A percentile compares a stretch with the other conserved stretches of the same genome.
phyloP scores from a whole-genome alignment of 2,888 invertebrate genomes.

The Lithodes maja region DNA sequence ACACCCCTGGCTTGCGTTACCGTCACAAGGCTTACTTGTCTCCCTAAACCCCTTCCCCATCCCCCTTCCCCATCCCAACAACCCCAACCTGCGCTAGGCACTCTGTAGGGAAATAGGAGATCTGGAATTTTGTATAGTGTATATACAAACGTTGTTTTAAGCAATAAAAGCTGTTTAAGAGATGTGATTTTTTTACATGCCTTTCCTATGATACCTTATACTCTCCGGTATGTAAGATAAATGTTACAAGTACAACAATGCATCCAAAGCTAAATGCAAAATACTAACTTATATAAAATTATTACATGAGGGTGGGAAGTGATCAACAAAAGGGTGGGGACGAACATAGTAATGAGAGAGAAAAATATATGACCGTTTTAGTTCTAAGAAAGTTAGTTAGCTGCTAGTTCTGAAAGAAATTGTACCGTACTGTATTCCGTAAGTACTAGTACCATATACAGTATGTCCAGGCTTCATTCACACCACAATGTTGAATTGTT shows the following conservation, averaged over 20 bases:
- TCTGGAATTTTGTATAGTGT: slow-evolving; percentile 67
- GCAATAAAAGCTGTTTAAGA: slow-evolving; percentile 69
- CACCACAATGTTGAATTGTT: too few relatives aligned
- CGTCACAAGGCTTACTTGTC: slow-evolving; percentile 65
- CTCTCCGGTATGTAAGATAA: not conserved
- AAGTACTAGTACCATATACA: too few relatives aligned
- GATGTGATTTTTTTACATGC: slow-evolving; percentile 4
- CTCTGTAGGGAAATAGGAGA: slow-evolving; percentile 64
- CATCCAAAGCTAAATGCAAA: too few relatives aligned
- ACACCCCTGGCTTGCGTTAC: slow-evolving; percentile 46
- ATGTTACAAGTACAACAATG: not conserved
- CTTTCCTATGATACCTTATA: not conserved
- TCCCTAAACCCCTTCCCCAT: slow-evolving; percentile 17
- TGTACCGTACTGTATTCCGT: too few relatives aligned
- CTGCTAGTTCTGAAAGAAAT: too few relatives aligned
- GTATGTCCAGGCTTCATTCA: too few relatives aligned
- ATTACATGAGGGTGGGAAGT: too few relatives aligned
- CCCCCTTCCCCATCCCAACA: not conserved
- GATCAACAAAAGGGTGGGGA: too few relatives aligned
- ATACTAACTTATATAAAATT: too few relatives aligned
- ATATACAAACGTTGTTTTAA: slow-evolving; percentile 68
- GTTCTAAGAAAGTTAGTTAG: too few relatives aligned
- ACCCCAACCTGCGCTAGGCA: slow-evolving; percentile 47
- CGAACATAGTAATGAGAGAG: too few relatives aligned
- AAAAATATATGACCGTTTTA: too few relatives aligned